A percentile compares a stretch with the other conserved stretches of the same genome.
Evolutionary conservation across 2,888 invertebrate species (phyloP).

Genomic region (Lasioglossum marginatum): DNA sequence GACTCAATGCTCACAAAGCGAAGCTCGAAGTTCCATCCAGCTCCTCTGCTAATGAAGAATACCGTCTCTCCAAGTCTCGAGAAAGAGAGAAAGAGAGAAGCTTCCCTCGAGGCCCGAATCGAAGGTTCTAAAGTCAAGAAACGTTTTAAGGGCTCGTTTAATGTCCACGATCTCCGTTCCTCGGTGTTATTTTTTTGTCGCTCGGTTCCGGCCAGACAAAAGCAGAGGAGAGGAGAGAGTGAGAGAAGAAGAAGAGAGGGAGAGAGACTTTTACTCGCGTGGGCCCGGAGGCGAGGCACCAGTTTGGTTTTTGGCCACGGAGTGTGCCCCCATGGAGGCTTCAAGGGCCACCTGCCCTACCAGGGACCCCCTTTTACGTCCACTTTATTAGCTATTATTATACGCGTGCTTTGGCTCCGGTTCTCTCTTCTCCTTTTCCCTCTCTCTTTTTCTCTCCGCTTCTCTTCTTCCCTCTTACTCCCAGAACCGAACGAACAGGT

Average conservation of each 20-base stretch:
- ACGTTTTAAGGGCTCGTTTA: constrained; percentile 63
- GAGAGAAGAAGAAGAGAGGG: constrained; percentile 9
- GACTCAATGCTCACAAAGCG: constrained; percentile 4
- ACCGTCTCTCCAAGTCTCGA: not conserved
- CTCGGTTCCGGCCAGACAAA: constrained; percentile 70
- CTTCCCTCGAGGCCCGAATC: constrained; percentile 29
- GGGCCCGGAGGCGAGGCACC: constrained; percentile 72
- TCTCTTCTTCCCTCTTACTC: constrained; percentile 9
- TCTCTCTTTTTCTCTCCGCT: not conserved
- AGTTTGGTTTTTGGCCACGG: constrained; percentile 71
- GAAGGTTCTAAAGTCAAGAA: constrained; percentile 42
- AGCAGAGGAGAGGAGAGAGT: constrained; percentile 40
- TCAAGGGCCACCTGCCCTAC: constrained; percentile 79
- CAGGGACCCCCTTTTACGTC: constrained; percentile 77
- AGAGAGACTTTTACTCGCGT: constrained; percentile 69
- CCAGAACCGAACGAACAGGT: constrained; percentile 2
- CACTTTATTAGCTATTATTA: constrained; percentile 84
- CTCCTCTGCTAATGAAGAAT: not conserved
- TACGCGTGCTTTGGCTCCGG: constrained; percentile 79
- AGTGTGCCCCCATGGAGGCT: constrained; percentile 74
- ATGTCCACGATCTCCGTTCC: constrained; percentile 48
- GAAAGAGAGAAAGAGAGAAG: not conserved
- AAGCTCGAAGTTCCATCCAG: not conserved
- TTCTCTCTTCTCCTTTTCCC: constrained; percentile 68
- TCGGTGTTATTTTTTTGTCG: constrained; percentile 70